Percentiles rank a stretch among this genome's conserved stretches.
phyloP scores from a whole-genome alignment of 2,888 invertebrate genomes.

The Drosophila koepferae region DNA sequence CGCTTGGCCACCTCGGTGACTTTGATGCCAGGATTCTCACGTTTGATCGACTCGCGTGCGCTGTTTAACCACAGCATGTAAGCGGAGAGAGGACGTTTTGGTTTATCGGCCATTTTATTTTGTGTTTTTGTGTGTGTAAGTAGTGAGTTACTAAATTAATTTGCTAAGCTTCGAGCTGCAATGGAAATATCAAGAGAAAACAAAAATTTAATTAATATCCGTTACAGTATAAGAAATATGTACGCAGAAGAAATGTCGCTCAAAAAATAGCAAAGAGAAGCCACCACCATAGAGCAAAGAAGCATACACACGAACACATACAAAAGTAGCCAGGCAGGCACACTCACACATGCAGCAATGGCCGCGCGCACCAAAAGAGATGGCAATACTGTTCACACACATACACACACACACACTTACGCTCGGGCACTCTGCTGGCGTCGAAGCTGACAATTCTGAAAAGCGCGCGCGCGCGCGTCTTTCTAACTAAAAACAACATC shows the following conservation, averaged over 20 bases:
- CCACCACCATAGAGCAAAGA: constrained; percentile 45
- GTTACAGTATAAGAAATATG: neutral
- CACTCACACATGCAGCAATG: constrained; percentile 35
- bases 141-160: constrained; percentile 58
- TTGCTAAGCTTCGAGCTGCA: constrained; percentile 67
- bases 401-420: neutral
- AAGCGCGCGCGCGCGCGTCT: constrained; percentile 73
- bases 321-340: constrained; percentile 10
- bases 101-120: constrained; percentile 92
- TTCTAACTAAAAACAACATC: constrained; percentile 24
- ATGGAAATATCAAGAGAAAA: constrained; percentile 7
- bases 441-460: constrained; percentile 44
- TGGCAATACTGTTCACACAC: constrained; percentile 46
- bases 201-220: constrained; percentile 20
- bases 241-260: constrained; percentile 21
- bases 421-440: constrained; percentile 6
- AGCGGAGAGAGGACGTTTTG: constrained; percentile 96
- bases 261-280: constrained; percentile 32
- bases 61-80: constrained; percentile 98
- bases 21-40: constrained; percentile 95
- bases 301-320: constrained; percentile 14
- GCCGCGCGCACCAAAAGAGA: constrained; percentile 57
- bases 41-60: constrained; percentile 93
- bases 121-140: constrained; percentile 40
- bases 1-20: constrained; percentile 97